Base-by-base conservation (phyloP, 2,113 vertebrate species). In the Nyctibius bracteatus region DNA sequence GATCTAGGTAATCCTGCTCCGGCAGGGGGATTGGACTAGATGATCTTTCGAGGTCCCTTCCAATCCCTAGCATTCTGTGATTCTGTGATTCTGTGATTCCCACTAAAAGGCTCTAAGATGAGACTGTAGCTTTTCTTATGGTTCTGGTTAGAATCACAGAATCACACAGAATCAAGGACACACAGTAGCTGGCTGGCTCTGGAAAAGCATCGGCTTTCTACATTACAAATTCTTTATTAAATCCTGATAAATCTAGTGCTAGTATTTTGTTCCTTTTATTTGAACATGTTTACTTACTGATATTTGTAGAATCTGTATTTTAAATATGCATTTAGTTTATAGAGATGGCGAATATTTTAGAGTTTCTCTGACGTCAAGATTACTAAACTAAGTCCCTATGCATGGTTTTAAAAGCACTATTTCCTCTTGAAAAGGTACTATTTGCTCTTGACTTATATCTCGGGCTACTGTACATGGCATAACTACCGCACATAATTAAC, bases 101-200 rank as follows among this genome's bases (percentile, higher is more conserved):
- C 30, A 57, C 35, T n/a, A 14, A 67, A 90, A 62, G 57, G 5
- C 8, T 71, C 88, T 33, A 59, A 78, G 73, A 35, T 79, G 27
- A 63, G 28, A 51, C 18, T 39, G 14, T 25, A 71, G 23, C 20
- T 62, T 83, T 72, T 73, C 31, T 57, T 65, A 28, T 14, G 5
- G 10, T 63, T 17, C 17, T 72, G 52, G 11, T 51, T 41, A 59
- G 37, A 49, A 11, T n/a, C n/a, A n/a, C n/a, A n/a, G n/a, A n/a
- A n/a, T n/a, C n/a, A n/a, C n/a, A n/a, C n/a, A n/a, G n/a, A n/a
- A n/a, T 41, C 67, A 83, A 57, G 21, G 12, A 63, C 43, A 82
- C 8, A n/a, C 0, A 1, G 19, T 8, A 43, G 9, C 10, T 72
- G 47, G 0, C 22, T 67, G 68, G 9, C 7, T 72, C 33, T 65